Conservation (phyloP, 2,113 vertebrate genomes). For the Panthera uncia region DNA sequence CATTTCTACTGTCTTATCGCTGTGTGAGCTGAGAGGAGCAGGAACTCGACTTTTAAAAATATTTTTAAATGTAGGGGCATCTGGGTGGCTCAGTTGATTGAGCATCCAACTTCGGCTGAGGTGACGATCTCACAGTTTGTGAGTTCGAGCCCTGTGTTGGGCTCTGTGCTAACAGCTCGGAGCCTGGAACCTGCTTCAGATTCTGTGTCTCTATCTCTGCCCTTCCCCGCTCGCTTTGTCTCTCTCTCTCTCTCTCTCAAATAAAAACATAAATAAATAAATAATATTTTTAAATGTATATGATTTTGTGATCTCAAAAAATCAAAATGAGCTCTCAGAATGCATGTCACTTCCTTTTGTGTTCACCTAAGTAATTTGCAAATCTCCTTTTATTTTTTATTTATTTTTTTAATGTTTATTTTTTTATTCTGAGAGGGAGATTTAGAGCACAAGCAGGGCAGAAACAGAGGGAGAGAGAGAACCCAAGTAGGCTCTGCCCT, state of each 20-base stretch:
- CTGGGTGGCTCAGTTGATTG: too few species aligned
- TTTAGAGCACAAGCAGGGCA: background rate
- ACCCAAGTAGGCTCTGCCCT: background rate
- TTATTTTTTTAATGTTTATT: background rate
- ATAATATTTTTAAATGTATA: background rate
- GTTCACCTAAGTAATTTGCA: background rate
- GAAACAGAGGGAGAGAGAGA: background rate
- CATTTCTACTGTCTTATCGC: background rate
- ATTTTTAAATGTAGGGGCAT: too few species aligned
- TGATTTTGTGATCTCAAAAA: background rate
- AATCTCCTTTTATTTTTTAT: background rate
- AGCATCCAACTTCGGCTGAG: too few species aligned
- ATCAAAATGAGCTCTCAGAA: background rate
- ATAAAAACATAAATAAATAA: too few species aligned
- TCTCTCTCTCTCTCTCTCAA: too few species aligned
- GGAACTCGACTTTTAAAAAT: background rate
- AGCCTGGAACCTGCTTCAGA: too few species aligned
- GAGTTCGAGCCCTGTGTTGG: too few species aligned
- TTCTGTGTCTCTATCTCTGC: too few species aligned
- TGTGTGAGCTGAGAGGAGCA: background rate
- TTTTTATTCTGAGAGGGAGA: background rate
- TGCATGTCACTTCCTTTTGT: background rate
- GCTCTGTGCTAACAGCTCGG: too few species aligned
- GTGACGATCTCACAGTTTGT: too few species aligned
- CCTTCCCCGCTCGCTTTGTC: too few species aligned